Evolutionary conservation across 2,113 vertebrate genomes (phyloP).

Genomic region (Saguinus midas): DNA sequence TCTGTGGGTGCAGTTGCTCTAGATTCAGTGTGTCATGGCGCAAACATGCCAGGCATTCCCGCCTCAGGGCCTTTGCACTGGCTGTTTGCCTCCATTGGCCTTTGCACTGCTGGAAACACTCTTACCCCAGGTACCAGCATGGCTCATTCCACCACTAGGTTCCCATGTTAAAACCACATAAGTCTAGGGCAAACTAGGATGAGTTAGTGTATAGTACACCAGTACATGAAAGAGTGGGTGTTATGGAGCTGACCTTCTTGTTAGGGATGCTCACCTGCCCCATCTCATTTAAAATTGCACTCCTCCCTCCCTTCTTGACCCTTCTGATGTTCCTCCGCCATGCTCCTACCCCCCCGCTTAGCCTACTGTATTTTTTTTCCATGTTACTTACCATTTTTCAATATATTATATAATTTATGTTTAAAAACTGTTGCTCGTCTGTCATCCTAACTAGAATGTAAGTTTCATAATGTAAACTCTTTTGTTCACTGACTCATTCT

Average conservation of each 20-base stretch:
- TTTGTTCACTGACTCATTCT: background rate
- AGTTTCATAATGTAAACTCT: background rate
- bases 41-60: rapidly evolving
- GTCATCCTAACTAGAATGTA: background rate
- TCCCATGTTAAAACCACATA: too few relatives aligned
- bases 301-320: background rate
- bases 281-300: rapidly evolving
- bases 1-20: background rate
- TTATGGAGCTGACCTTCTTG: background rate
- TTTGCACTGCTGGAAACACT: background rate
- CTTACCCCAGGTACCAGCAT: background rate
- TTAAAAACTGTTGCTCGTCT: background rate
- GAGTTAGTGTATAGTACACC: too few relatives aligned
- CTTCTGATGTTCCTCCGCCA: too few relatives aligned
- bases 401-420: background rate
- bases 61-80: background rate
- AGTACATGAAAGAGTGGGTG: too few relatives aligned
- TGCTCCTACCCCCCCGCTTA: too few relatives aligned
- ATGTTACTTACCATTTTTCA: background rate
- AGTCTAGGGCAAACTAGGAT: too few relatives aligned
- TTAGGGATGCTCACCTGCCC: background rate
- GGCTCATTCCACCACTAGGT: background rate
- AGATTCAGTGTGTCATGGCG: rapidly evolving
- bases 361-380: background rate
- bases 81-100: background rate